Percentiles rank a stretch among this genome's conserved stretches.
Conservation (phyloP, 2,888 invertebrate genomes). For the Elaeidobius kamerunicus region DNA sequence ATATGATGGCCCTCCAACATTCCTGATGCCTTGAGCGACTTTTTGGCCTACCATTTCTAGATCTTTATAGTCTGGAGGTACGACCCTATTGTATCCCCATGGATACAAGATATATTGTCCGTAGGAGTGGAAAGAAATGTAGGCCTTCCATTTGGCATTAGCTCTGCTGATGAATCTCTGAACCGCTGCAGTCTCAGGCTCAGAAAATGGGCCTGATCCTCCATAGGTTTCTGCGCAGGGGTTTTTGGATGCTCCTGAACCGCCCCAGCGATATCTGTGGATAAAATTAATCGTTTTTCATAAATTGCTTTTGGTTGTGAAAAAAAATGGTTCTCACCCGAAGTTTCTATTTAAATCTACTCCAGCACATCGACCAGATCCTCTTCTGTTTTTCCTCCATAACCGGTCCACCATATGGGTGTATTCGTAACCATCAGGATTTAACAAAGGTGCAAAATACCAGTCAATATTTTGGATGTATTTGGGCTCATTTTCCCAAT, state of each 20-base stretch:
- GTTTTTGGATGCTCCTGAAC: conserved; percentile 77
- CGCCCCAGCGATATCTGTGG: conserved; percentile 79
- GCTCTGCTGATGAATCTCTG: conserved; percentile 46
- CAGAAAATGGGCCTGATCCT: conserved; percentile 78
- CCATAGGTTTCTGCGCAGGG: conserved; percentile 81
- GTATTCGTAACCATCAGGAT: conserved; percentile 88
- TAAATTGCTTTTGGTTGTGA: background rate
- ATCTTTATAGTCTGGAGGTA: conserved; percentile 68
- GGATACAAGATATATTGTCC: conserved; percentile 84
- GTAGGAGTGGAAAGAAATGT: conserved; percentile 79
- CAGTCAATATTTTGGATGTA: conserved; percentile 79
- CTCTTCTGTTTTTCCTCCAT: conserved; percentile 76
- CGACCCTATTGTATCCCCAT: conserved; percentile 76
- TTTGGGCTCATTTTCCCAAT: conserved; percentile 61
- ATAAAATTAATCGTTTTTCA: too few relatives aligned
- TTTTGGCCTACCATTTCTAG: conserved; percentile 66
- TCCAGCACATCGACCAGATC: conserved; percentile 64
- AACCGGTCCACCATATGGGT: conserved; percentile 76
- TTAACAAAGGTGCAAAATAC: conserved; percentile 71
- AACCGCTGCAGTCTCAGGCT: conserved; percentile 77
- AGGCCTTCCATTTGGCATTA: conserved; percentile 62
- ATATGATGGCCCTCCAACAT: conserved; percentile 61
- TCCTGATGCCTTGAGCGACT: conserved; percentile 64
- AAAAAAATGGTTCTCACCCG: conserved; percentile 50
- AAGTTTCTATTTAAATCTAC: conserved; percentile 86